Percentiles rank a stretch among this genome's conserved stretches.
phyloP scores from a whole-genome alignment of 2,888 invertebrate genomes.

The Anthoptus insignis region DNA sequence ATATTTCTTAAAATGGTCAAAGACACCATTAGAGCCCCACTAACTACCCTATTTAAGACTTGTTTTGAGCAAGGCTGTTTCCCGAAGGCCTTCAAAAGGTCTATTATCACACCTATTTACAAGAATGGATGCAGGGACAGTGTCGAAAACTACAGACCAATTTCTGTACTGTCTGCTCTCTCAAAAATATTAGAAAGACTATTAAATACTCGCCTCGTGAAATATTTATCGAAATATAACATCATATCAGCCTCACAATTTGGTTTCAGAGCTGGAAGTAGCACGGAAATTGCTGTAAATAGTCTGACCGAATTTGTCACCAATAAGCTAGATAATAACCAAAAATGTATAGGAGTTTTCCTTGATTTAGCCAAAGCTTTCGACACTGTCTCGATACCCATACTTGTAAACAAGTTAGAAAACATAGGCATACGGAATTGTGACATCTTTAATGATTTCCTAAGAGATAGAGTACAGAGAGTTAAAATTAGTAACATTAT shows the following conservation, averaged over 20 bases:
- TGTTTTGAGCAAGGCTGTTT: neutral
- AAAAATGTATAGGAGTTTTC: slow-evolving; percentile 1
- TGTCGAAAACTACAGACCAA: slow-evolving; percentile 27
- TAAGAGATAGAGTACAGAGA: neutral
- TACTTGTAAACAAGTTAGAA: slow-evolving; percentile 10
- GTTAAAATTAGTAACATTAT: neutral
- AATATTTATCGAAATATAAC: neutral
- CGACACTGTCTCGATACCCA: slow-evolving; percentile 4
- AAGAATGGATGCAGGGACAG: slow-evolving; percentile 1
- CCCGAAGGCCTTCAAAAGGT: neutral
- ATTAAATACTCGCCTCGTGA: slow-evolving; percentile 9
- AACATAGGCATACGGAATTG: neutral
- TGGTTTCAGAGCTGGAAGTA: slow-evolving; percentile 16
- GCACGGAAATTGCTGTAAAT: slow-evolving; percentile 19
- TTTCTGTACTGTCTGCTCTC: slow-evolving; percentile 7
- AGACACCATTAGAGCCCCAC: neutral
- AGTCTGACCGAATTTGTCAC: neutral
- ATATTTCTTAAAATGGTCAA: neutral
- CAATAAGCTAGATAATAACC: neutral
- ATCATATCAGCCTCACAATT: slow-evolving; percentile 16
- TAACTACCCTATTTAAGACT: neutral
- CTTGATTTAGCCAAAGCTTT: slow-evolving; percentile 13
- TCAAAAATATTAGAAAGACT: slow-evolving; percentile 29
- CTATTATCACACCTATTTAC: neutral
- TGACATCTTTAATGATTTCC: neutral